Evolutionary conservation across 2,888 invertebrate species (phyloP).

Genomic region (Microdon myrmicae): DNA sequence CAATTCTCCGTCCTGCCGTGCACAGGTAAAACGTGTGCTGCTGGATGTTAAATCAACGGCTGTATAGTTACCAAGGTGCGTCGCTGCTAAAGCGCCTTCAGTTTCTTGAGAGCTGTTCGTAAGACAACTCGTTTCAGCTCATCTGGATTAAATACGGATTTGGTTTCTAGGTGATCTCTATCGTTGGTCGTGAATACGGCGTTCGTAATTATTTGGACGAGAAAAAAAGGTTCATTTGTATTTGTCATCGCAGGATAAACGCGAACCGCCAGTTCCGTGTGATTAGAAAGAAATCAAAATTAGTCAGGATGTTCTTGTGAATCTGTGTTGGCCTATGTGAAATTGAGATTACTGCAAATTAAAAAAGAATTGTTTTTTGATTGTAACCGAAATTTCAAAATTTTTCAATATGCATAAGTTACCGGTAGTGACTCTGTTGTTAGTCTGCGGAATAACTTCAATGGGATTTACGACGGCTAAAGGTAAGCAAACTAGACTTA

Average conservation of each 20-base stretch:
- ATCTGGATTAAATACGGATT: slow-evolving; percentile 29
- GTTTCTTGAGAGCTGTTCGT: slow-evolving; percentile 47
- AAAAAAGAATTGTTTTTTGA: no score
- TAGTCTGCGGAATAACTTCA: slow-evolving; percentile 46
- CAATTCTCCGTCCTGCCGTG: slow-evolving; percentile 38
- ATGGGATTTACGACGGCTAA: slow-evolving; percentile 38
- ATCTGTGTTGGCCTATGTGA: slow-evolving; percentile 5
- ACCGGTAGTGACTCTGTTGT: slow-evolving; percentile 32
- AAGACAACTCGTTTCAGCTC: slow-evolving; percentile 46
- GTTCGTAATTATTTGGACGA: neutral
- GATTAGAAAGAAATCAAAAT: slow-evolving; percentile 10
- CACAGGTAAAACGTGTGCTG: slow-evolving; percentile 41
- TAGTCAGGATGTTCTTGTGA: slow-evolving; percentile 10
- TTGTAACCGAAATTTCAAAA: no score
- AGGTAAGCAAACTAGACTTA: slow-evolving; percentile 34
- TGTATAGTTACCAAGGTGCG: slow-evolving; percentile 45
- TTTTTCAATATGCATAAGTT: slow-evolving; percentile 37
- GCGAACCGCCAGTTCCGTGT: slow-evolving; percentile 22
- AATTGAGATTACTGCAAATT: neutral
- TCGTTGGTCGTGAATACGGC: slow-evolving; percentile 19
- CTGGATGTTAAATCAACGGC: slow-evolving; percentile 45
- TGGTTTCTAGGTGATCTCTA: slow-evolving; percentile 17
- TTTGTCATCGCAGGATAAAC: slow-evolving; percentile 7
- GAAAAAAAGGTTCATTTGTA: slow-evolving; percentile 7
- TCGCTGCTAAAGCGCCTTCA: slow-evolving; percentile 32